Evolutionary conservation across 2,113 vertebrate genomes (phyloP).

Genomic region (Phaethornis superciliosus): DNA sequence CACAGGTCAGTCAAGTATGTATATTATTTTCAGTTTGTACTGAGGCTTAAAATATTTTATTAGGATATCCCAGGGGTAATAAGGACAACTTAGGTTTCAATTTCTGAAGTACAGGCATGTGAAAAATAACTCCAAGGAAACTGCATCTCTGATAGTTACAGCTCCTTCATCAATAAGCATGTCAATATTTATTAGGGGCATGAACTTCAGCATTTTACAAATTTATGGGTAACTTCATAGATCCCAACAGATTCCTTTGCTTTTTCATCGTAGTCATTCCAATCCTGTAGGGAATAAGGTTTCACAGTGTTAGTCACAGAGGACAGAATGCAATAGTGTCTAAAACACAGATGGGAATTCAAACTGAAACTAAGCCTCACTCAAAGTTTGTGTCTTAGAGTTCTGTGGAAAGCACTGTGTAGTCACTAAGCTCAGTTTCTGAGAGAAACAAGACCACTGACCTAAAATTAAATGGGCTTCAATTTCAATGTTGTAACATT

Average conservation of each 20-base stretch:
- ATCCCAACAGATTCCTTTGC: conserved; percentile 91
- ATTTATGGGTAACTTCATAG: conserved; percentile 93
- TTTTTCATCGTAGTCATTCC: conserved; percentile 98
- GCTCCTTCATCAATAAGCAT: background rate
- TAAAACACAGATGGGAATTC: background rate
- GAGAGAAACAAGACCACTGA: background rate
- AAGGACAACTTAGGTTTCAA: background rate
- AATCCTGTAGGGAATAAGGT: conserved; percentile 83
- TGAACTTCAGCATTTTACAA: conserved; percentile 88
- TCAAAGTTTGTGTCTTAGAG: background rate
- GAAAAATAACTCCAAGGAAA: background rate
- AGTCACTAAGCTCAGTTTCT: background rate
- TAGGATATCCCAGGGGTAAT: background rate
- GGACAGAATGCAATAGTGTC: background rate
- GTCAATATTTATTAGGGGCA: background rate
- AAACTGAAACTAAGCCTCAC: background rate
- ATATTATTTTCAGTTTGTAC: background rate
- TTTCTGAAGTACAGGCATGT: background rate
- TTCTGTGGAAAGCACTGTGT: background rate
- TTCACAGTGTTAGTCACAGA: conserved; percentile 30
- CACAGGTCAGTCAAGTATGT: background rate
- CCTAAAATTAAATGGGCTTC: background rate
- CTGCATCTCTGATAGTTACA: background rate
- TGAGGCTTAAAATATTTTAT: conserved; percentile 43
- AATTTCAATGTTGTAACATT: background rate